Evolutionary conservation across 2,888 invertebrate genomes (phyloP), one percentile per base, ranked within the genome.

Genomic region (Lasioglossum villosulum): DNA sequence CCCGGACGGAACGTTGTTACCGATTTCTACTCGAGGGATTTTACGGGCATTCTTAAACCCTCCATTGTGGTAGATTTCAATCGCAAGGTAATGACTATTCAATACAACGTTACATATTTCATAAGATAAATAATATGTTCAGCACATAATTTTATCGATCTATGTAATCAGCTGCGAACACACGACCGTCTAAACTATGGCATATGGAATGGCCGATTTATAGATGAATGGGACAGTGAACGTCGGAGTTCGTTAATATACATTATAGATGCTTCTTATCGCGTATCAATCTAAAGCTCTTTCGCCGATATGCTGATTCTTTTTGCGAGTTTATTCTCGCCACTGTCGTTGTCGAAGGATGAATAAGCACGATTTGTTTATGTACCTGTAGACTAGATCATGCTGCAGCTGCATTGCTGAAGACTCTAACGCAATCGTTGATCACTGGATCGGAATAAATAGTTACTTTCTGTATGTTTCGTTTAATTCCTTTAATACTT

Each of bases 261-360:
- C 45, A 68, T 68, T 42, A 37, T 27, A 45, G 56, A 78, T 30
- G 78, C 27, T 34, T 34, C 56, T 5, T 77, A 48, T 78, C 27
- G 0, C 48, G 63, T 48, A 68, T 48, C 76, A 37, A 72, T 81
- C 59, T 78, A 71, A 78, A 81, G 59, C 78, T 71, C n/a, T 42
- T 30, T 56, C 27, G 23, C 34, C 10, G 19, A 34, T 19, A 66
- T 34, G 30, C 34, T 66, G 19, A 66, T 34, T 66, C 19, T 66
- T 66, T 66, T 34, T 66, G 66, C 66, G 16, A 63, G 30, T 30
- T 63, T 63, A 63, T 30, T 30, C 23, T 63, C 27, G 27, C 27
- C 59, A 30, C 59, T 63, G 59, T 59, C 14, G 59, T 63, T 16
- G n/a, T 63, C 59, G 27, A 4, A 63, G 27, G 59, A 63, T 63